Evolutionary conservation across 2,113 vertebrate species (phyloP).

Genomic region (Aramus guarauna): DNA sequence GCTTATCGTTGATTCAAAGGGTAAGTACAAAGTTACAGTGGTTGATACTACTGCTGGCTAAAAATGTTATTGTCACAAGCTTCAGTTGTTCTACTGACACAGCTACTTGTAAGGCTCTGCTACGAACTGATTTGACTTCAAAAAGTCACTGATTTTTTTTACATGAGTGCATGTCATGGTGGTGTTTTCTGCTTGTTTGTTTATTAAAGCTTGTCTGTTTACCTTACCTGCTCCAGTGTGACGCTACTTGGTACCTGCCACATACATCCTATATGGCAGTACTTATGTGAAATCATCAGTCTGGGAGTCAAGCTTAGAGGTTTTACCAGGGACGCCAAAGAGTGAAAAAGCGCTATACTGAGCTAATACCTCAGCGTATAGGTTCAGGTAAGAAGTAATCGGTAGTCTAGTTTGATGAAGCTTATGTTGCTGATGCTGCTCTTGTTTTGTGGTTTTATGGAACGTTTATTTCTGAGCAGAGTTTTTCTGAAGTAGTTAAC

Average conservation of each 20-base stretch:
- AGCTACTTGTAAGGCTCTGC: neutral
- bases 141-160: neutral
- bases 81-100: neutral
- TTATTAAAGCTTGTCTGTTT: neutral
- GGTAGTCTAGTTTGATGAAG: neutral
- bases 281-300: neutral
- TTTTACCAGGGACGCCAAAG: neutral
- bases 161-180: accelerated
- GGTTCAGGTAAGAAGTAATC: neutral
- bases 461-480: neutral
- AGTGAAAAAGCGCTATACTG: neutral
- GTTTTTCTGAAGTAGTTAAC: neutral
- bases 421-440: neutral
- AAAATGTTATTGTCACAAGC: neutral
- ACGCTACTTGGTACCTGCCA: neutral
- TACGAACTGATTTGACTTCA: neutral
- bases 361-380: neutral
- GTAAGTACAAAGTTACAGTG: neutral
- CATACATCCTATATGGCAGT: neutral
- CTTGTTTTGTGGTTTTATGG: neutral
- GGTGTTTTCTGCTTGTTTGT: neutral
- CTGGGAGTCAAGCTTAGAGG: neutral
- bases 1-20: neutral
- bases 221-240: neutral
- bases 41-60: neutral